phyloP scores from a whole-genome alignment of 2,888 invertebrate genomes.

The Druceiella hillmani region DNA sequence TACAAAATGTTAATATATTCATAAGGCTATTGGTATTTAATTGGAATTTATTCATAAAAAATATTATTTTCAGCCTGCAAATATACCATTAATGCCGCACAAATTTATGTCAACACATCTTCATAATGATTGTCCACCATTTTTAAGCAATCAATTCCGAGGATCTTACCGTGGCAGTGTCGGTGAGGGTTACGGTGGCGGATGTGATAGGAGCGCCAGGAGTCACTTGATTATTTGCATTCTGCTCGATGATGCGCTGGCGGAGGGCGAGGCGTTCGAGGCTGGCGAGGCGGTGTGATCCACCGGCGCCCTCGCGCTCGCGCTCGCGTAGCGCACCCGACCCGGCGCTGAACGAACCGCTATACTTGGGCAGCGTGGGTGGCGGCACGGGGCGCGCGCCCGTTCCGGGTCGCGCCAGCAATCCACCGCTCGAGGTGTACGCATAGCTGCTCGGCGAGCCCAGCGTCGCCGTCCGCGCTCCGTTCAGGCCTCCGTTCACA shows the following conservation, averaged over 20 bases:
- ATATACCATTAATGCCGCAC: too few species aligned
- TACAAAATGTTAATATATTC: too few species aligned
- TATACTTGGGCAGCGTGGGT: conserved; percentile 74
- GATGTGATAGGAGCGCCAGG: conserved; percentile 38
- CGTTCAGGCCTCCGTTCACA: conserved; percentile 43
- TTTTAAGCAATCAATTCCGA: too few species aligned
- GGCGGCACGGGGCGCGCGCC: conserved; percentile 66
- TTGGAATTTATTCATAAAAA: too few species aligned
- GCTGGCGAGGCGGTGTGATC: conserved; percentile 75
- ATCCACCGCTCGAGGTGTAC: conserved; percentile 57
- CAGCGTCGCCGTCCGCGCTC: conserved; percentile 46
- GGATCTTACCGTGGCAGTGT: conserved; percentile 54
- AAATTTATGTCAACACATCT: too few species aligned
- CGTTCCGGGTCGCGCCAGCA: conserved; percentile 56
- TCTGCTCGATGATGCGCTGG: conserved; percentile 74
- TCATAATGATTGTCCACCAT: too few species aligned
- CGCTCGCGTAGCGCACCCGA: conserved; percentile 55
- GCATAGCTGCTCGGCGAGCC: conserved; percentile 57
- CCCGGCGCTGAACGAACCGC: conserved; percentile 71
- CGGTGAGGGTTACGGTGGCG: conserved; percentile 49
- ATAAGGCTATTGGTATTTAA: too few species aligned
- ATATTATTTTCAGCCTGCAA: too few species aligned
- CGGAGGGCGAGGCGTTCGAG: conserved; percentile 76
- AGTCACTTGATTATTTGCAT: conserved; percentile 47
- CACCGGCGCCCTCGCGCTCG: conserved; percentile 62